Conservation (phyloP, 2,797 vertebrate species). For the Liasis olivaceus region DNA sequence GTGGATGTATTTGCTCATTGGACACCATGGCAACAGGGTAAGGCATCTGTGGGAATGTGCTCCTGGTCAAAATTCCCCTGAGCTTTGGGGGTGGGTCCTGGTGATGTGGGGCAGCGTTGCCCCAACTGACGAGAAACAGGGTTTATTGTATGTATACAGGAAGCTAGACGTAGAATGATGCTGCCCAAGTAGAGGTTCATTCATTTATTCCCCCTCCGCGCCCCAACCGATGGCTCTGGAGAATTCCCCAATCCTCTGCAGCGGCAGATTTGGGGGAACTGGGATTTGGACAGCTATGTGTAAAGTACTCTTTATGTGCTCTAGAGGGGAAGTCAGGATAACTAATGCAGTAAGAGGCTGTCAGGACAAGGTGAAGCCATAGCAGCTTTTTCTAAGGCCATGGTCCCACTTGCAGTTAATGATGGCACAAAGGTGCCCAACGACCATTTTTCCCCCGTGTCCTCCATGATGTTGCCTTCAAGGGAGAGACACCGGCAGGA, state of each 20-base stretch:
- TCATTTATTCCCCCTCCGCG: neutral
- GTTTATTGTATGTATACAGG: neutral
- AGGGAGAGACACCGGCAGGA: neutral
- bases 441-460: neutral
- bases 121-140: neutral
- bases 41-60: constrained; percentile 23
- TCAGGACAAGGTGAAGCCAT: neutral
- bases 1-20: constrained; percentile 23
- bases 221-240: no score
- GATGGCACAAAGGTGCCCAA: neutral
- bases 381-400: neutral
- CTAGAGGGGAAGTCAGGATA: neutral
- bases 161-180: neutral
- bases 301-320: neutral
- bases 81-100: neutral
- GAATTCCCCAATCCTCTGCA: neutral
- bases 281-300: neutral
- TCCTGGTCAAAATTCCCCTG: constrained; percentile 12
- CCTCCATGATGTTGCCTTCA: neutral
- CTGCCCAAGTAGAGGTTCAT: neutral
- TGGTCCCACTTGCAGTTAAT: neutral
- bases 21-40: constrained; percentile 25
- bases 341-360: neutral
- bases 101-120: neutral
- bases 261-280: neutral